Base-by-base conservation (phyloP, 2,113 vertebrate genomes). In the Charadrius vociferus region DNA sequence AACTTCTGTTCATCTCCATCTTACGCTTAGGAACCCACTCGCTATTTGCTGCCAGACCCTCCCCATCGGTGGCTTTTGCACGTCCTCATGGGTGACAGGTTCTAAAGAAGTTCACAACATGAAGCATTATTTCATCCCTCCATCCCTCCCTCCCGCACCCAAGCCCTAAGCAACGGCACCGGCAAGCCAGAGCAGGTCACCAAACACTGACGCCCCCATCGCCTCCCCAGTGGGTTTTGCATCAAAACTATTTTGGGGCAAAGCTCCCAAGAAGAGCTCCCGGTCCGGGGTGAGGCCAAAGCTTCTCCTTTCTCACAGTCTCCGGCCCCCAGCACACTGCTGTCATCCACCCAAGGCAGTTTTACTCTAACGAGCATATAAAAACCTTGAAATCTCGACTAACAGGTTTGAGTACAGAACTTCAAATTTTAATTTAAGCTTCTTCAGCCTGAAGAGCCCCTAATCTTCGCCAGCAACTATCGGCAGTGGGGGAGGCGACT, bases 11-110 rank as follows among this genome's bases (percentile, higher is more conserved):
- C 39, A 8, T 12, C 17, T 32, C 67, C 24, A 10, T 49, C 47
- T 21, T 3, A 2, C 2, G 4, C 53, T 16, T 61, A 0, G 2
- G 50, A 55, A 66, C 9, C 20, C 20, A 8, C 37, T 24, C 7
- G 63, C 77, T 41, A 10, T 50, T 67, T 59, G 73, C 92, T 20
- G 29, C 5, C 45, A 52, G 82, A 55, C 4, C 21, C 45, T 62
- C 63, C 81, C 65, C 2, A 1, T 2, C 0, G 0, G 45, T 32
- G 81, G 43, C 39, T n/a, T 41, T 8, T 3, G 8, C 0, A 1
- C 5, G 32, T 66, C 90, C 68, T 7, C 4, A 1, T 0, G 8
- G 74, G 23, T 14, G 70, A 4, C n/a, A 6, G 92, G 61, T 16
- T 68, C 39, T 43, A 43, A 11, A 63, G 74, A 8, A 52, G 81